These are phyloP conservation scores for Trachelus stipa DNA, from an alignment of 2,888 invertebrate species.

Conservation along the genomic window DNA sequence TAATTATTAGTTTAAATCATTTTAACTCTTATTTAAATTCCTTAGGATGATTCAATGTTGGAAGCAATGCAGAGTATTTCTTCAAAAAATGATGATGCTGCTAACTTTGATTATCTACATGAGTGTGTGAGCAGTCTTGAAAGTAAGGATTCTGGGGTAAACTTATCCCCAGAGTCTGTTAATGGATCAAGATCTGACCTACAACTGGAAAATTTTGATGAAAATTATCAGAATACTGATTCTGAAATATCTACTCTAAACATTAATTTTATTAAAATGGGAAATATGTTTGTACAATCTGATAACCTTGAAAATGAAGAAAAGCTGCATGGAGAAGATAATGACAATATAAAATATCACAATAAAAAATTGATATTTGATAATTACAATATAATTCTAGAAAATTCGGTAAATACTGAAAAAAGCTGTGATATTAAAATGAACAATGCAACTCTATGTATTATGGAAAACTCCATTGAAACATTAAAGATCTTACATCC, in stretches of 20 bases:
- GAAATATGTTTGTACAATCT: conserved; percentile 25
- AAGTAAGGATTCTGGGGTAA: conserved; percentile 40
- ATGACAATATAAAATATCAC: conserved; percentile 1
- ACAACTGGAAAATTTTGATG: conserved; percentile 29
- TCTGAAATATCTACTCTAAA: conserved; percentile 27
- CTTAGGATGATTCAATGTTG: conserved; percentile 31
- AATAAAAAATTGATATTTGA: conserved; percentile 7
- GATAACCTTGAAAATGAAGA: not conserved
- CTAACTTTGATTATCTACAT: conserved; percentile 37
- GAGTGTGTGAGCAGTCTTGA: conserved; percentile 39
- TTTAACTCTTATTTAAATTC: not conserved
- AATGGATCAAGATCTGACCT: conserved; percentile 29
- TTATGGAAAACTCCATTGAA: not conserved
- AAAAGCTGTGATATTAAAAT: not conserved
- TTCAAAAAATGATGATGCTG: conserved; percentile 24
- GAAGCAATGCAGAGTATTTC: conserved; percentile 29
- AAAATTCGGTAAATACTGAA: not conserved
- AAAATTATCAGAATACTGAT: conserved; percentile 28
- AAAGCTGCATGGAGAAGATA: not conserved
- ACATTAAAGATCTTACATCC: not conserved
- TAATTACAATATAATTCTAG: not conserved
- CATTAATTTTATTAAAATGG: conserved; percentile 39
- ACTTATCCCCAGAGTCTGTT: conserved; percentile 26
- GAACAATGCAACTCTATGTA: not conserved
- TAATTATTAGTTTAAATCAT: not conserved